A percentile compares a stretch with the other conserved stretches of the same genome.
phyloP scores from a whole-genome alignment of 2,113 vertebrate genomes.

The Platysternon megacephalum region DNA sequence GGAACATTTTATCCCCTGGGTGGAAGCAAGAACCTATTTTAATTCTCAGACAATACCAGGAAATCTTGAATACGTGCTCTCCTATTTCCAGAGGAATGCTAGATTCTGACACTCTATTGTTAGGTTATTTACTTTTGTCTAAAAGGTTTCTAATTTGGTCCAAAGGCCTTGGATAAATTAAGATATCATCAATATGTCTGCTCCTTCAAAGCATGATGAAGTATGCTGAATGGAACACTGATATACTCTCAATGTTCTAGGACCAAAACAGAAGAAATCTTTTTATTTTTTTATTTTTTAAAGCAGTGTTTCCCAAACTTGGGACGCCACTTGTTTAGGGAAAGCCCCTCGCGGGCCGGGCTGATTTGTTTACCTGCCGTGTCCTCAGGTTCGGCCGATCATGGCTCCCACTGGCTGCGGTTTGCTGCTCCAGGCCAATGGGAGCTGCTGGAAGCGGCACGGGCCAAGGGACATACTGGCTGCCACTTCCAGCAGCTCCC shows the following conservation, averaged over 20 bases:
- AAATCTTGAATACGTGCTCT: conserved; percentile 61
- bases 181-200: conserved; percentile 48
- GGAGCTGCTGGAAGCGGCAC: too few species aligned
- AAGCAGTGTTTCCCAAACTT: too few species aligned
- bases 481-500: too few species aligned
- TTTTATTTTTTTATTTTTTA: background rate
- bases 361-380: too few species aligned
- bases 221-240: conserved; percentile 1
- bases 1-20: conserved; percentile 10
- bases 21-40: conserved; percentile 55
- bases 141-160: conserved; percentile 59
- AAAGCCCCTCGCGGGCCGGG: too few species aligned
- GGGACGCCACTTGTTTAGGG: too few species aligned
- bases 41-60: conserved; percentile 68
- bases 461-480: too few species aligned
- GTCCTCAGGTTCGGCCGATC: too few species aligned
- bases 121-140: conserved; percentile 38
- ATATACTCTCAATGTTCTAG: background rate
- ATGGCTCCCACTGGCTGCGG: too few species aligned
- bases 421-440: too few species aligned
- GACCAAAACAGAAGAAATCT: conserved; percentile 19
- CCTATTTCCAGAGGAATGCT: conserved; percentile 44
- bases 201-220: conserved; percentile 14
- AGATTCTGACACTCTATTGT: conserved; percentile 38
- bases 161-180: conserved; percentile 63